A percentile compares a stretch with the other conserved stretches of the same genome.
Evolutionary conservation across 2,888 invertebrate species (phyloP).

Genomic region (Leistus spinibarbis): DNA sequence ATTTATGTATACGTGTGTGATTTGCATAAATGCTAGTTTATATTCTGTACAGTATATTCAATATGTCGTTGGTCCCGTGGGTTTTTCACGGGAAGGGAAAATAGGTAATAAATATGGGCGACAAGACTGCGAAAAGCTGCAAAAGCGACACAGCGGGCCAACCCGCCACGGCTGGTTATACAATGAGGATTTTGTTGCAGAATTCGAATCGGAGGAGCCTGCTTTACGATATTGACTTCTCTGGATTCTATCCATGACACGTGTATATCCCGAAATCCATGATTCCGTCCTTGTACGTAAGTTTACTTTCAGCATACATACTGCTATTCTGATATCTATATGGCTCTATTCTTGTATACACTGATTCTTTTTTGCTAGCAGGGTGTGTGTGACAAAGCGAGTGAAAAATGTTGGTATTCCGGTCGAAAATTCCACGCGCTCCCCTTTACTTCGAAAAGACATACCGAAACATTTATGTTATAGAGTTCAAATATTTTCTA

Average conservation of each 20-base stretch:
- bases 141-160: neutral
- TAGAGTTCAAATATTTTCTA: too few relatives aligned
- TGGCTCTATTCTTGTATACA: too few relatives aligned
- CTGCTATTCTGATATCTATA: too few relatives aligned
- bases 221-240: conserved; percentile 1
- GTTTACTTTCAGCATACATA: too few relatives aligned
- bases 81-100: conserved; percentile 22
- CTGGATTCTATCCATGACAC: neutral
- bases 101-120: neutral
- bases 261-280: neutral
- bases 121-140: neutral
- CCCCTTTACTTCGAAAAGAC: neutral
- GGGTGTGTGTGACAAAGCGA: neutral
- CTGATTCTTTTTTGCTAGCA: neutral
- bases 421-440: neutral
- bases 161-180: neutral
- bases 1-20: conserved; percentile 1
- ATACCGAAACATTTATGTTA: neutral
- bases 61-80: conserved; percentile 41
- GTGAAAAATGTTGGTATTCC: neutral
- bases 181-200: neutral
- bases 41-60: conserved; percentile 43
- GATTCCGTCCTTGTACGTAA: neutral
- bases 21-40: conserved; percentile 44
- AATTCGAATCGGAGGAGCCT: neutral